Base-by-base conservation (phyloP, 2,888 invertebrate species). In the Phlogophora meticulosa region DNA sequence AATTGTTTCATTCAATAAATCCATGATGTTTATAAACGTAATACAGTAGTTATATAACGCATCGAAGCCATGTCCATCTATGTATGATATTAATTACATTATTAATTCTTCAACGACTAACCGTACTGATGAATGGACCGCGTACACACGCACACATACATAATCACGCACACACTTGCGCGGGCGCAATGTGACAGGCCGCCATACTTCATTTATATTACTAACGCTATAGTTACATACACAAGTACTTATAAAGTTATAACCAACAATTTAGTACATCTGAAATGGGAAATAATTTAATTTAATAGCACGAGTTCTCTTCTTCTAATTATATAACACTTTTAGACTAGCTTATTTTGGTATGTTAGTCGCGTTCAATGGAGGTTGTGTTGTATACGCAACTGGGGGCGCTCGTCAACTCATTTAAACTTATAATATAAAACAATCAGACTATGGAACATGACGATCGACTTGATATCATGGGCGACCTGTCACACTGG, bases 21-120 rank as follows among this genome's bases (percentile, higher is more conserved):
- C 94, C 94, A 94, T 94, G 82, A 83, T 92, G 94, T 93, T 92
- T 89, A 93, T 94, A 94, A 95, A 94, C 93, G 91, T 93, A 94
- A 92, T 93, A 89, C 90, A 94, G 93, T 94, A 93, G 92, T 90
- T 92, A 94, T 90, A 92, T 91, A 93, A 83, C 78, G 83, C 83
- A 80, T 77, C 67, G 90, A 94, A 94, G 94, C 94, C 90, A 92
- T 91, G 92, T 93, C 88, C 81, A 70, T 89, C 85, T 88, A 88
- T 89, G 90, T 90, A 90, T 89, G 90, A 92, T 92, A 89, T 63
- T 87, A 90, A 87, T 89, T 91, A 92, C 85, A 89, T 89, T 88
- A 90, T 64, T 68, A 67, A 28, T 28, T 66, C 63, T 77, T 85
- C 86, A 88, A 90, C 84, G 85, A 86, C 88, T 85, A 85, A 86